Conservation (phyloP, 2,113 vertebrate species). For the Pluvialis apricaria region DNA sequence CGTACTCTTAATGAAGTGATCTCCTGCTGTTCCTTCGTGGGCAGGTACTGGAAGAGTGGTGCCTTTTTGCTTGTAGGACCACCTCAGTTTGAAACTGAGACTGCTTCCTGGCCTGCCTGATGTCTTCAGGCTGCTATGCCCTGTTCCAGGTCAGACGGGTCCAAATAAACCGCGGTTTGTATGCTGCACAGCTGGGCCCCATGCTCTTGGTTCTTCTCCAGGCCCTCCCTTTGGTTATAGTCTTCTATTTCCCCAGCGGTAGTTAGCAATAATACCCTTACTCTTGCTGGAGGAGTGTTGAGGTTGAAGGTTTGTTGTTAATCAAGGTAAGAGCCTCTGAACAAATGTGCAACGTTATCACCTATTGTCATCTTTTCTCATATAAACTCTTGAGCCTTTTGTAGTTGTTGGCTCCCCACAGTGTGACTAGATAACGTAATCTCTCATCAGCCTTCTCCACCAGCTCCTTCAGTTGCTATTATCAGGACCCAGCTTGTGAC, state of each 20-base stretch:
- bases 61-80: background rate
- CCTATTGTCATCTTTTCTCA: background rate
- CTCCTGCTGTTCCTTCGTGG: background rate
- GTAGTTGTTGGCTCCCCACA: background rate
- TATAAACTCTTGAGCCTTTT: background rate
- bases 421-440: background rate
- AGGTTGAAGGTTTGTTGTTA: background rate
- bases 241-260: background rate
- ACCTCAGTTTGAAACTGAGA: background rate
- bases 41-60: background rate
- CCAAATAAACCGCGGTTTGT: background rate
- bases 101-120: background rate
- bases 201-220: background rate
- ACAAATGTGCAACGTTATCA: background rate
- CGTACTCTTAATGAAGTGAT: accelerated
- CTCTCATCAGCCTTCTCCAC: background rate
- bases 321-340: background rate
- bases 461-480: background rate
- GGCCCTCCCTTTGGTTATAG: background rate
- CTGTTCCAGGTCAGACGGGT: background rate
- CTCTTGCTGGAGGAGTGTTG: background rate
- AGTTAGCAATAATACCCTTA: background rate
- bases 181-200: background rate
- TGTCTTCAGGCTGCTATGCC: background rate
- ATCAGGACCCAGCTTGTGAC: background rate